phyloP scores from a whole-genome alignment of 2,113 vertebrate species.

The Neolamprologus sp. region DNA sequence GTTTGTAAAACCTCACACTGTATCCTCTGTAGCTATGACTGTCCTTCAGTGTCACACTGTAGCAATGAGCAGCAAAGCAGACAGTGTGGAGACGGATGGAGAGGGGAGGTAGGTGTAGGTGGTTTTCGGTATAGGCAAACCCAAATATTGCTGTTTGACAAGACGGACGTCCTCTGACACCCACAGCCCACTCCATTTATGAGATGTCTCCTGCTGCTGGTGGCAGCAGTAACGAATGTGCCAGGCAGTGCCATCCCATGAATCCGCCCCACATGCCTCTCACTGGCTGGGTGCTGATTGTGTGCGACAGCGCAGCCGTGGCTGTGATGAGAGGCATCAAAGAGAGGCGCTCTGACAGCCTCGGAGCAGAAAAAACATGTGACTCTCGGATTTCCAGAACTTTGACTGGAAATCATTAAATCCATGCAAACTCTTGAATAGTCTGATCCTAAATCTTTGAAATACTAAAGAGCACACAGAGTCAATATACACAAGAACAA shows the following conservation, averaged over 20 bases:
- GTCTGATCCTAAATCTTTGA: background rate
- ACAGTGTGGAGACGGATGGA: background rate
- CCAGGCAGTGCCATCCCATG: background rate
- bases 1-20: background rate
- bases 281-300: background rate
- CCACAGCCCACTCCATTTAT: constrained; percentile 14
- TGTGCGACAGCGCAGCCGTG: background rate
- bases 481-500: background rate
- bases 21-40: background rate
- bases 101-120: background rate
- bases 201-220: background rate
- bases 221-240: constrained; percentile 25
- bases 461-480: background rate
- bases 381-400: background rate
- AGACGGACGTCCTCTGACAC: constrained; percentile 16
- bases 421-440: background rate
- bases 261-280: background rate
- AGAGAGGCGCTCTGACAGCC: background rate
- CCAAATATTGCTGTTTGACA: constrained; percentile 6
- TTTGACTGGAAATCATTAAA: background rate
- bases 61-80: background rate
- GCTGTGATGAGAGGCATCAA: background rate
- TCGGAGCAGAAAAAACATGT: background rate
- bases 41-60: background rate
- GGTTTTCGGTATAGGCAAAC: background rate